Conservation (phyloP, 2,797 vertebrate species). For the Heterohyrax brucei region DNA sequence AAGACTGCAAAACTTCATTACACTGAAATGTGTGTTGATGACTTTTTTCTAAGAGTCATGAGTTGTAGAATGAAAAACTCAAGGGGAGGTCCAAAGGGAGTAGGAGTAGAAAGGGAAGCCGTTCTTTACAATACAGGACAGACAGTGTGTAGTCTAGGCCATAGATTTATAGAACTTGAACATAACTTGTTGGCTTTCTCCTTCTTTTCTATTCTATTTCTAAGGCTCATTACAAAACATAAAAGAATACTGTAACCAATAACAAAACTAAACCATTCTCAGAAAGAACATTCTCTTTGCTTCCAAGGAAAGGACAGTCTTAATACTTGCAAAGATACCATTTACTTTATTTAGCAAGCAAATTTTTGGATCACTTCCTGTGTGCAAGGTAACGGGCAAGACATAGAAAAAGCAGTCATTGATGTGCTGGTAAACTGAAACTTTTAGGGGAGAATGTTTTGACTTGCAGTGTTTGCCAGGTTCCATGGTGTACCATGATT, state of each 20-base stretch:
- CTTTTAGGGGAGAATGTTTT: neutral
- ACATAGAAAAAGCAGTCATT: neutral
- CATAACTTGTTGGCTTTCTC: neutral
- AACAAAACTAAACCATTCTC: neutral
- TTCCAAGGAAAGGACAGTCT: neutral
- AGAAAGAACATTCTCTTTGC: neutral
- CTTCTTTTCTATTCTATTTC: neutral
- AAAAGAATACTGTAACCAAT: neutral
- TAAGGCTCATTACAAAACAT: neutral
- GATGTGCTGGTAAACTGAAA: neutral
- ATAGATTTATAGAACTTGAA: neutral
- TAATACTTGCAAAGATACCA: conserved; percentile 6
- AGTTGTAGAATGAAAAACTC: neutral
- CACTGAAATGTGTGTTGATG: neutral
- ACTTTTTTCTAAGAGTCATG: neutral
- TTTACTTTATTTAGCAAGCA: conserved; percentile 5
- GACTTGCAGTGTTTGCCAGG: neutral
- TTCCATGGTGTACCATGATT: conserved; percentile 14
- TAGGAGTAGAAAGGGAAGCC: no score
- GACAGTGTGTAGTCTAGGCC: no score
- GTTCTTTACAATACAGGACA: neutral
- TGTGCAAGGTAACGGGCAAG: conserved; percentile 5
- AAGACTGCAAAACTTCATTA: neutral
- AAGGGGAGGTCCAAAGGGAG: neutral
- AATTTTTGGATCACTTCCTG: neutral